phyloP scores from a whole-genome alignment of 2,888 invertebrate genomes.

The Strigamia maritima region DNA sequence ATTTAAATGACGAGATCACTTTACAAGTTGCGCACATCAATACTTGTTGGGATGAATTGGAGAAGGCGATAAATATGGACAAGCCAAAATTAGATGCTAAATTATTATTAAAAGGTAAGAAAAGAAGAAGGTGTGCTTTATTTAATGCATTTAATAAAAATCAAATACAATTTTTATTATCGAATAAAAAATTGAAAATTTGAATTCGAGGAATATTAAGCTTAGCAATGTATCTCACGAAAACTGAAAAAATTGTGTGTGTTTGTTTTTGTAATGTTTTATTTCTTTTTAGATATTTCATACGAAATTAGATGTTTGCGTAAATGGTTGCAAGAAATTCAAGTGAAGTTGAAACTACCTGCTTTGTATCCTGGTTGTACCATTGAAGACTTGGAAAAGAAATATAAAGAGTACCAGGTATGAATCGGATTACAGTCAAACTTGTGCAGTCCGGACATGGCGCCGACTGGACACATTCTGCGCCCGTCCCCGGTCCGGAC shows the following conservation, averaged over 20 bases:
- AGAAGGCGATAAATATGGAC: constrained; percentile 62
- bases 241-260: too few relatives aligned
- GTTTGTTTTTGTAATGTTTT: neutral
- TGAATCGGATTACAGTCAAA: too few relatives aligned
- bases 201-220: neutral
- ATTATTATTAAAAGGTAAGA: constrained; percentile 49
- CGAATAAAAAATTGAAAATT: too few relatives aligned
- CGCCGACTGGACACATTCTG: too few relatives aligned
- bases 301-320: constrained; percentile 73
- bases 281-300: constrained; percentile 62
- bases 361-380: constrained; percentile 67
- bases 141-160: neutral
- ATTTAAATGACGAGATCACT: constrained; percentile 64
- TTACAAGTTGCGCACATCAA: constrained; percentile 72
- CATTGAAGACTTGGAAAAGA: constrained; percentile 66
- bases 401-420: constrained; percentile 80
- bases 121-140: neutral
- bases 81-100: constrained; percentile 50
- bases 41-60: constrained; percentile 74
- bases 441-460: too few relatives aligned
- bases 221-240: too few relatives aligned
- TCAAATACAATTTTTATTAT: neutral
- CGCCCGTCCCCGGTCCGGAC: too few relatives aligned
- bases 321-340: constrained; percentile 84
- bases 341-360: constrained; percentile 71